These are phyloP conservation scores for Daphoenositta chrysoptera DNA, from an alignment of 2,113 vertebrate species.

Conservation along the genomic window DNA sequence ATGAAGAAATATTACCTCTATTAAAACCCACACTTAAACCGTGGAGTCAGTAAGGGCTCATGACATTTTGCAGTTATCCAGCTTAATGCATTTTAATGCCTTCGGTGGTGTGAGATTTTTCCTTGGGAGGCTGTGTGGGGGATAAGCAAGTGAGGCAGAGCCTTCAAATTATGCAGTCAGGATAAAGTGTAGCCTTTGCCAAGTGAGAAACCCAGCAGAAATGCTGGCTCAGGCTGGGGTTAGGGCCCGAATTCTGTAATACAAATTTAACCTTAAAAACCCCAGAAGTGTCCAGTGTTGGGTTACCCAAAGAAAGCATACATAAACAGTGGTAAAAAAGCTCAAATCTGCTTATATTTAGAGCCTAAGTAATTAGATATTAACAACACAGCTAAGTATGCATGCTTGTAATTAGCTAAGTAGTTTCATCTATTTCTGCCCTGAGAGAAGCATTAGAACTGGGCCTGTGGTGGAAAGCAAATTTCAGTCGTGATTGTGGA, in stretches of 20 bases:
- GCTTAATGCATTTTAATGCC: conserved; percentile 45
- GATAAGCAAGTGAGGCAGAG: neutral
- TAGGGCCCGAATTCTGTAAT: neutral
- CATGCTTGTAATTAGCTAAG: neutral
- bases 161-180: neutral
- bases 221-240: neutral
- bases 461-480: neutral
- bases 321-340: neutral
- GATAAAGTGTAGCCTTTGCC: neutral
- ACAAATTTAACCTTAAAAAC: neutral
- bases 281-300: neutral
- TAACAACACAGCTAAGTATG: neutral
- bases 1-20: conserved; percentile 51
- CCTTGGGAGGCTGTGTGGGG: neutral
- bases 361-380: neutral
- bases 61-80: conserved; percentile 26
- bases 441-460: neutral
- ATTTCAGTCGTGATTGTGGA: neutral
- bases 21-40: neutral
- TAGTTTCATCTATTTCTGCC: neutral
- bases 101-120: neutral
- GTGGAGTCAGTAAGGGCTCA: neutral
- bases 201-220: neutral
- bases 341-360: neutral
- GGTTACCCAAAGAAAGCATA: neutral